Percentiles rank a stretch among this genome's conserved stretches.
These are phyloP conservation scores for Drosophila ustulata DNA, from an alignment of 2,888 invertebrate genomes.

Conservation along the genomic window DNA sequence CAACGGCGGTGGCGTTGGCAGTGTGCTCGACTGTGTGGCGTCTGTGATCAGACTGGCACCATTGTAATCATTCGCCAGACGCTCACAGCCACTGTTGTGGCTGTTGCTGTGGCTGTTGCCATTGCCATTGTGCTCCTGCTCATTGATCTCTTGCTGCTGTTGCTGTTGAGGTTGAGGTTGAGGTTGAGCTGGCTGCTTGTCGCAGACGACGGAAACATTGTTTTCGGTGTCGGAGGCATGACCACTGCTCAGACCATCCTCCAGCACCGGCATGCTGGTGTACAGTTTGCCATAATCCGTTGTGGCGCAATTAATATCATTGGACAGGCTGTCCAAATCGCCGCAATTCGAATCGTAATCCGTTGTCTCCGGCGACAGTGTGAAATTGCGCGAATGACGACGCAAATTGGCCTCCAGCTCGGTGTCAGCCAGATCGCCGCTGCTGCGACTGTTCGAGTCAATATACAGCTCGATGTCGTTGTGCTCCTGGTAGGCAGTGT, in stretches of 20 bases:
- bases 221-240: conserved; percentile 97
- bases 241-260: conserved; percentile 97
- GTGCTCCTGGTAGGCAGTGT: conserved; percentile 80
- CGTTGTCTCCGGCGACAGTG: conserved; percentile 96
- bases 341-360: conserved; percentile 94
- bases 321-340: conserved; percentile 91
- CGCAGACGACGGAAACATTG: conserved; percentile 85
- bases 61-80: conserved; percentile 64
- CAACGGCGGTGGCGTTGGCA: conserved; percentile 24
- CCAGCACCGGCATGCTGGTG: conserved; percentile 95
- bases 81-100: conserved; percentile 59
- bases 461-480: conserved; percentile 85
- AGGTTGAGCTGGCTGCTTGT: conserved; percentile 57
- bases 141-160: conserved; percentile 53
- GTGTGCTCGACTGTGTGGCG: conserved; percentile 33
- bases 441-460: conserved; percentile 85
- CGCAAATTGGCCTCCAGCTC: conserved; percentile 83
- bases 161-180: conserved; percentile 36
- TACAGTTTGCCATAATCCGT: conserved; percentile 88
- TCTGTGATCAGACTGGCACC: conserved; percentile 50
- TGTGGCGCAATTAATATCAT: conserved; percentile 83
- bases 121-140: conserved; percentile 51
- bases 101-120: neutral
- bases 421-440: conserved; percentile 83
- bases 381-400: conserved; percentile 92